These are phyloP conservation scores for Urosaurus nigricauda DNA, from an alignment of 2,797 vertebrate species.

Conservation along the genomic window DNA sequence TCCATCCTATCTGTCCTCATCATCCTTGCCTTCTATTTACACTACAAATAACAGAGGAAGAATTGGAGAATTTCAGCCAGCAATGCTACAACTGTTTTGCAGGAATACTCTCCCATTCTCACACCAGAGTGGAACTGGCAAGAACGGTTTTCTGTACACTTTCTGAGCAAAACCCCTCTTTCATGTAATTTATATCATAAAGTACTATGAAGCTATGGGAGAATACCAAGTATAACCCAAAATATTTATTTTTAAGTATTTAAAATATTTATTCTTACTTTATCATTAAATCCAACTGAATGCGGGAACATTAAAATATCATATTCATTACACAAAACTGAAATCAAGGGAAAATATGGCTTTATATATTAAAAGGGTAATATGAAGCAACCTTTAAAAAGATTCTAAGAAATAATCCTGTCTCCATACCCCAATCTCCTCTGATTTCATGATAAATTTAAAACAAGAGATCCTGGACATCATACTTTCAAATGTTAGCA, in stretches of 20 bases:
- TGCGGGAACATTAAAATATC: neutral
- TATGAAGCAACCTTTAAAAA: neutral
- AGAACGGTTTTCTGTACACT: neutral
- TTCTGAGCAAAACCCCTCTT: neutral
- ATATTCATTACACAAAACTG: conserved; percentile 1
- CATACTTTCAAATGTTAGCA: neutral
- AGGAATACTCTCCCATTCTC: too few relatives aligned
- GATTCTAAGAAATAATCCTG: neutral
- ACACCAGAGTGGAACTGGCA: too few relatives aligned
- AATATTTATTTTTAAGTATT: too few relatives aligned
- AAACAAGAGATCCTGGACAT: neutral
- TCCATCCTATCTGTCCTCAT: too few relatives aligned
- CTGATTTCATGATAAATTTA: neutral
- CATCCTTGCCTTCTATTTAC: too few relatives aligned
- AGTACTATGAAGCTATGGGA: neutral
- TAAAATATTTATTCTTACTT: neutral
- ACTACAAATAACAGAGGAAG: too few relatives aligned
- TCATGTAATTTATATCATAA: neutral
- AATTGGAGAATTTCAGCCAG: too few relatives aligned
- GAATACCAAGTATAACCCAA: neutral
- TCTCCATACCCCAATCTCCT: neutral
- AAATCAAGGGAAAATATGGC: neutral
- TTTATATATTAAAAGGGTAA: neutral
- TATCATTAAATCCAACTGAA: neutral
- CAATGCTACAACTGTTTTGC: neutral